These are phyloP conservation scores for Hippoglossus stenolepis DNA, from an alignment of 2,113 vertebrate genomes.

Conservation along the genomic window DNA sequence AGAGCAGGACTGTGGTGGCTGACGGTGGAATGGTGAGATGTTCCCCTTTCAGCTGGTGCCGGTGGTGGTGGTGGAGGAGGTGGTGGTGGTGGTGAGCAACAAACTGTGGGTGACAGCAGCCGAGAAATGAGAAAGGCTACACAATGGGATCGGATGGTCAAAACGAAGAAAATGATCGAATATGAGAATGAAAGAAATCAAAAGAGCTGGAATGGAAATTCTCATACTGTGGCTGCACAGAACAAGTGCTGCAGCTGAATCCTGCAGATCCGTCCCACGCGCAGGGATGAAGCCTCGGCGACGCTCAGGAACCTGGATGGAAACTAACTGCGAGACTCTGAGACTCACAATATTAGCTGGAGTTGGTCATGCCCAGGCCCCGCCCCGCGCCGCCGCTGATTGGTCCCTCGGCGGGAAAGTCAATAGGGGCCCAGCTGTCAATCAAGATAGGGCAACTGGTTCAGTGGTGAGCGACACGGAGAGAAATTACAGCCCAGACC, in stretches of 20 bases:
- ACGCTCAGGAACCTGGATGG: constrained; percentile 68
- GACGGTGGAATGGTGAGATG: constrained; percentile 33
- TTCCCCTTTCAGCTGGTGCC: constrained; percentile 64
- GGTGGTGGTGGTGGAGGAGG: constrained; percentile 20
- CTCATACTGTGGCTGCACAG: constrained; percentile 70
- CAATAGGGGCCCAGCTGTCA: constrained; percentile 69
- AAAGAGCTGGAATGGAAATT: constrained; percentile 78
- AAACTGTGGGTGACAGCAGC: constrained; percentile 62
- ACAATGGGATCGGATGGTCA: constrained; percentile 64
- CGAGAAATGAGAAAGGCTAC: constrained; percentile 55
- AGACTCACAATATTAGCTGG: constrained; percentile 77
- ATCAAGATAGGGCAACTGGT: constrained; percentile 70
- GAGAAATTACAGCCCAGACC: background rate
- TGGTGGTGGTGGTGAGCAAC: constrained; percentile 37
- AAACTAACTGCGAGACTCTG: constrained; percentile 77
- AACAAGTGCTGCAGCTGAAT: constrained; percentile 51
- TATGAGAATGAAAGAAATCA: constrained; percentile 68
- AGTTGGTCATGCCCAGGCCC: constrained; percentile 59
- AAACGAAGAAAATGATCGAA: constrained; percentile 66
- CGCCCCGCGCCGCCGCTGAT: constrained; percentile 76
- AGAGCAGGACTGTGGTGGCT: constrained; percentile 25
- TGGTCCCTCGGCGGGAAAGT: constrained; percentile 66
- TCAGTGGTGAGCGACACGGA: constrained; percentile 9
- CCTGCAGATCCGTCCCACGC: constrained; percentile 64
- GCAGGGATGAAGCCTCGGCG: constrained; percentile 45